Conservation (phyloP, 2,113 vertebrate species). For the Thamnophis sirtalis region DNA sequence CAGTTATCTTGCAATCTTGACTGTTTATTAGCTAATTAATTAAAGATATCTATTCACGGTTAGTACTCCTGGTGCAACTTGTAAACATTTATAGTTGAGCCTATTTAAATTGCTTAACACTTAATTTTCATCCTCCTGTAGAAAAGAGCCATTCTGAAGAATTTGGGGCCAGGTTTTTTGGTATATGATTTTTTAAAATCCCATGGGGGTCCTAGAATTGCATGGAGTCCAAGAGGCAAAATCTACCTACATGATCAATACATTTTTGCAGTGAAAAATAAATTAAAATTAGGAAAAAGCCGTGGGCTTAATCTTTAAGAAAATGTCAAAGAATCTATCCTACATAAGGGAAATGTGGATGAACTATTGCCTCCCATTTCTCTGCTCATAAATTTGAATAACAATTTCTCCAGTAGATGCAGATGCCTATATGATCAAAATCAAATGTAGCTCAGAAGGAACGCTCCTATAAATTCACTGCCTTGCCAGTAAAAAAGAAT, state of each 20-base stretch:
- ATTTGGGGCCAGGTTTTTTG: not conserved
- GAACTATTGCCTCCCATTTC: not conserved
- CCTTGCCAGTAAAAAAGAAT: not conserved
- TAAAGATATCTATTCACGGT: not conserved
- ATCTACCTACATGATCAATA: not conserved
- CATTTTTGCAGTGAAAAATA: not conserved
- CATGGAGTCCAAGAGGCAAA: not conserved
- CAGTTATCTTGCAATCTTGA: not conserved
- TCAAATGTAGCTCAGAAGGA: not conserved
- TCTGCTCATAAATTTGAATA: not conserved
- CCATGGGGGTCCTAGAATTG: not conserved
- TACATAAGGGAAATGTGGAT: not conserved
- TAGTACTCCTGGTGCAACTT: not conserved
- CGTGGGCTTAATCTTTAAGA: not conserved
- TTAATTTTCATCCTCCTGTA: not conserved
- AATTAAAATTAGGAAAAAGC: not conserved
- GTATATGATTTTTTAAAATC: not conserved
- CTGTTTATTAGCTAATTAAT: not conserved
- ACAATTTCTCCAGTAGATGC: not conserved
- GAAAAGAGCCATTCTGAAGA: not conserved
- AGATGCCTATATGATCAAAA: not conserved
- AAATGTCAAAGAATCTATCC: not conserved
- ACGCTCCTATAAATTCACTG: not conserved
- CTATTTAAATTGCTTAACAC: not conserved
- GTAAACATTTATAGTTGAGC: not conserved